phyloP scores from a whole-genome alignment of 2,113 vertebrate species.

The Axis porcinus region DNA sequence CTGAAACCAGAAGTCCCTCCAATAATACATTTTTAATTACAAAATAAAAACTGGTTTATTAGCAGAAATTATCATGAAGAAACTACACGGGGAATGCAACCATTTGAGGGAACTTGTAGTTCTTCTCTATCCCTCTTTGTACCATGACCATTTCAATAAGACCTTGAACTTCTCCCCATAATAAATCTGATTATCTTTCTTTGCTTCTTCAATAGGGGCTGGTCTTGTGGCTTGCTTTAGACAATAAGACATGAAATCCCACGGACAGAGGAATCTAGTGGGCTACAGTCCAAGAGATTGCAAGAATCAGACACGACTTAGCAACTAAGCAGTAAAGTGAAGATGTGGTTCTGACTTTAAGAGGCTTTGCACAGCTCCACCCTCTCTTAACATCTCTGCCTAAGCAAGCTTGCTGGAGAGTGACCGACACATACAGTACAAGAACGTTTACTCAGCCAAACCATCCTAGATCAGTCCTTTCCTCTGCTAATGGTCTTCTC shows the following conservation, averaged over 20 bases:
- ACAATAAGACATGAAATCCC: not conserved
- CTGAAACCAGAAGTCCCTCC: not conserved
- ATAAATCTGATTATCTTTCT: not conserved
- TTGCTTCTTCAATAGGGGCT: not conserved
- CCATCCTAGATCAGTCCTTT: not conserved
- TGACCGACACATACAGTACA: not conserved
- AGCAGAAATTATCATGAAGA: not conserved
- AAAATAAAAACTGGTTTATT: not conserved
- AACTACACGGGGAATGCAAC: not conserved
- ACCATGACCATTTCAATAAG: not conserved
- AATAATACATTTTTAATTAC: not conserved
- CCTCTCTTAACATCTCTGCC: not conserved
- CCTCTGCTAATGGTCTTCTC: not conserved
- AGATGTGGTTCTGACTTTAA: not conserved
- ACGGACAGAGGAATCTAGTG: not conserved
- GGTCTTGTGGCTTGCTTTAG: not conserved
- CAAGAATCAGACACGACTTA: not conserved
- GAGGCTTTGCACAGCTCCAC: fast-evolving
- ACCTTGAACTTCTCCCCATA: not conserved
- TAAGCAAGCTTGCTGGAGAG: not conserved
- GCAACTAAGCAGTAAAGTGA: not conserved
- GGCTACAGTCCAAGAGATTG: not conserved
- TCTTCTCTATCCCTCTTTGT: not conserved
- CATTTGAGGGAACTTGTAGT: not conserved
- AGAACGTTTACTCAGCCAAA: not conserved